These are phyloP conservation scores for Hirtodrosophila alboralis DNA, from an alignment of 2,888 invertebrate genomes.

Conservation along the genomic window DNA sequence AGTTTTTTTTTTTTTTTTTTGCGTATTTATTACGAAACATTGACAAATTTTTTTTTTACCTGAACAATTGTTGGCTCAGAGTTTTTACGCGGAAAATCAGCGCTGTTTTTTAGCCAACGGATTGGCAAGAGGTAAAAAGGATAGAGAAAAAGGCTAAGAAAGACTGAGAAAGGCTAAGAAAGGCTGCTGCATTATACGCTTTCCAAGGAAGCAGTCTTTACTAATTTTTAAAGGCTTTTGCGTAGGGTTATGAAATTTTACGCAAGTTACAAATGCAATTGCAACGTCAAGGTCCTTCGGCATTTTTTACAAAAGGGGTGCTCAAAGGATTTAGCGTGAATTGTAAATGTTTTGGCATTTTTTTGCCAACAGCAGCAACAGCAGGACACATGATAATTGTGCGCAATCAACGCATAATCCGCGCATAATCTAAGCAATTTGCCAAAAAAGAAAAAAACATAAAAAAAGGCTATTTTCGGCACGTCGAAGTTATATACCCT, in stretches of 20 bases:
- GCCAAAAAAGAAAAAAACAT: constrained; percentile 24
- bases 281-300: constrained; percentile 52
- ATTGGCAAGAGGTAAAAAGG: constrained; percentile 80
- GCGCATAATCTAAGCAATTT: constrained; percentile 68
- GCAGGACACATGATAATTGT: constrained; percentile 52
- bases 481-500: too few relatives aligned
- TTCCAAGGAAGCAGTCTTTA: constrained; percentile 44
- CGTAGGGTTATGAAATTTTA: constrained; percentile 80
- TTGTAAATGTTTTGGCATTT: constrained; percentile 26
- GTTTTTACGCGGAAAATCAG: constrained; percentile 58
- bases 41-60: constrained; percentile 41
- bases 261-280: constrained; percentile 65
- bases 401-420: constrained; percentile 73
- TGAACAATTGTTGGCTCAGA: constrained; percentile 22
- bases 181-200: too few relatives aligned
- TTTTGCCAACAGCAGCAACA: constrained; percentile 32
- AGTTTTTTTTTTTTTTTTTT: too few relatives aligned
- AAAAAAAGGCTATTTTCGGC: too few relatives aligned
- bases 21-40: constrained; percentile 59
- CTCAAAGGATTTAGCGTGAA: constrained; percentile 73
- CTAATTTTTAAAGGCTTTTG: too few relatives aligned
- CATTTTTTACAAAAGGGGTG: constrained; percentile 62
- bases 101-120: constrained; percentile 73
- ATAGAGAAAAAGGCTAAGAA: constrained; percentile 54
- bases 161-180: too few relatives aligned